A percentile compares a stretch with the other conserved stretches of the same genome.
phyloP scores from a whole-genome alignment of 2,797 vertebrate species.

The Oreochromis mossambicus region DNA sequence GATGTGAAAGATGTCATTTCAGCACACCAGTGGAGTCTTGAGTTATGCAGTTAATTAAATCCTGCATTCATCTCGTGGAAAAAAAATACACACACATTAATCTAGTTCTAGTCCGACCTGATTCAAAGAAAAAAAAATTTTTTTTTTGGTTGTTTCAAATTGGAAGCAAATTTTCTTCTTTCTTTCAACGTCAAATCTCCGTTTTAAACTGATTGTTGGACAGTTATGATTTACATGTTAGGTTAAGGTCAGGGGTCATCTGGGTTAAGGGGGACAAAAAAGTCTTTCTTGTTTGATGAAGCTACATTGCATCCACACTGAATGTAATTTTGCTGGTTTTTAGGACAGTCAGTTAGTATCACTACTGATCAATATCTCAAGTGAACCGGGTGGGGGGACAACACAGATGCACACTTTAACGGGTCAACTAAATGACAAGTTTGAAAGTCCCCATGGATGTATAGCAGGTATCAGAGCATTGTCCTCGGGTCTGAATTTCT shows the following conservation, averaged over 20 bases:
- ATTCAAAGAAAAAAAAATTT: neutral
- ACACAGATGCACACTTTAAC: slow-evolving; percentile 12
- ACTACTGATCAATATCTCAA: slow-evolving; percentile 17
- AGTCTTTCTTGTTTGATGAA: slow-evolving; percentile 8
- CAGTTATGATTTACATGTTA: neutral
- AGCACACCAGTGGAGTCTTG: slow-evolving; percentile 50
- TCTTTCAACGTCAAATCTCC: neutral
- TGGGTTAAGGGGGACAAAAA: neutral
- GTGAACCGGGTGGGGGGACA: neutral
- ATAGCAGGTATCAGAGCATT: slow-evolving; percentile 81
- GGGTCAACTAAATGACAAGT: neutral
- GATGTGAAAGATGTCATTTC: slow-evolving; percentile 41
- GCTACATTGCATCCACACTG: slow-evolving; percentile 4
- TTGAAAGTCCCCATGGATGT: slow-evolving; percentile 38
- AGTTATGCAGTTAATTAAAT: slow-evolving; percentile 39
- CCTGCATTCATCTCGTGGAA: slow-evolving; percentile 6
- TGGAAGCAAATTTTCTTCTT: neutral
- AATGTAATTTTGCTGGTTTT: neutral
- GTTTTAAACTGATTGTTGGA: neutral
- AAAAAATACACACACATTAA: neutral
- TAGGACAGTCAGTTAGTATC: neutral
- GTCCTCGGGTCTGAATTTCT: slow-evolving; percentile 87
- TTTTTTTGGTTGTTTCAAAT: neutral
- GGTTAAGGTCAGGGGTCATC: slow-evolving; percentile 39
- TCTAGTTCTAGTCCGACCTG: neutral